Conservation (phyloP, 2,888 invertebrate genomes). For the Emesis russula region DNA sequence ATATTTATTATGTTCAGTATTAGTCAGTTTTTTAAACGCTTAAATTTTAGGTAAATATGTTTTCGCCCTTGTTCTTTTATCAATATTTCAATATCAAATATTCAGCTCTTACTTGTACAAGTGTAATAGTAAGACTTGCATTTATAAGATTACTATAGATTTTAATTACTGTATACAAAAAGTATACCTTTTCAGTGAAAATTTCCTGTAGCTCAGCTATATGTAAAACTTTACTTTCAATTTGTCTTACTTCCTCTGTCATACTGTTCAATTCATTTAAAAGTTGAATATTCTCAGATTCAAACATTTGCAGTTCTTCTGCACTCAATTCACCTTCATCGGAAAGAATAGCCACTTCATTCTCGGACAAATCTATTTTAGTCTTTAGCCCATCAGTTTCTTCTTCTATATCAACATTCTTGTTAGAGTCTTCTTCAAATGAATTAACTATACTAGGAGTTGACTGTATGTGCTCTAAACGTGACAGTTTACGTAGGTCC, state of each 20-base stretch:
- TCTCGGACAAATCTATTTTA: constrained; percentile 93
- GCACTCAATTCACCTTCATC: constrained; percentile 97
- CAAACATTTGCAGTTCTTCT: constrained; percentile 99
- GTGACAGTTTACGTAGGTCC: constrained; percentile 98
- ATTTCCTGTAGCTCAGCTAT: constrained; percentile 99
- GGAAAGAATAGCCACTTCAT: constrained; percentile 94
- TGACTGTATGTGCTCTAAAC: constrained; percentile 95
- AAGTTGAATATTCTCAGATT: constrained; percentile 99
- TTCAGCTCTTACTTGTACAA: no score
- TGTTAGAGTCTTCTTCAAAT: constrained; percentile 90
- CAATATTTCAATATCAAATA: no score
- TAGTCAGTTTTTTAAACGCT: no score
- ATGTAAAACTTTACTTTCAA: constrained; percentile 99
- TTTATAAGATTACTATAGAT: no score
- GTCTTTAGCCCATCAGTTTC: constrained; percentile 91
- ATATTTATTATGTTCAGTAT: no score
- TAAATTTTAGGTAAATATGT: no score
- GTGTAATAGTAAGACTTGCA: no score
- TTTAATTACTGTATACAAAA: neutral
- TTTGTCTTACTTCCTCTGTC: constrained; percentile 99
- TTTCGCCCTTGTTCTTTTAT: no score
- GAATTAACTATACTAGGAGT: constrained; percentile 92
- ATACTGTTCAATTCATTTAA: constrained; percentile 99
- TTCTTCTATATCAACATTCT: constrained; percentile 85
- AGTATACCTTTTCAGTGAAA: constrained; percentile 98